Evolutionary conservation across 2,797 vertebrate species (phyloP).

Genomic region (Poecilia gillii): DNA sequence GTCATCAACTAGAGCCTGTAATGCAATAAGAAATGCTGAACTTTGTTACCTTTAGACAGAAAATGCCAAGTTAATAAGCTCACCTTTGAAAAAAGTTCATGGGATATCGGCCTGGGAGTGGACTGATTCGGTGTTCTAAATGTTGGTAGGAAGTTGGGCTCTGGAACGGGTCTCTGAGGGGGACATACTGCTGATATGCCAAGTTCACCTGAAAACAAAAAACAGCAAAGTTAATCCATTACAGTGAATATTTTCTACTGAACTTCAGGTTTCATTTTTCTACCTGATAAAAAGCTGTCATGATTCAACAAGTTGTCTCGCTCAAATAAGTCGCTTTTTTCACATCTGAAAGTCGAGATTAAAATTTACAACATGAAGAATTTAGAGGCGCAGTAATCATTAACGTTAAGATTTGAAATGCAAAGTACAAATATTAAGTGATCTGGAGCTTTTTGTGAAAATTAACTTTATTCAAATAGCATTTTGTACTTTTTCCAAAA

Average conservation of each 20-base stretch:
- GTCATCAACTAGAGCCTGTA: conserved; percentile 61
- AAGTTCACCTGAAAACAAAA: conserved; percentile 60
- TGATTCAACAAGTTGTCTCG: conserved; percentile 57
- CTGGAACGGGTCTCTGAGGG: conserved; percentile 8
- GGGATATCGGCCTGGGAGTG: conserved; percentile 42
- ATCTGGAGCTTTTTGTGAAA: neutral
- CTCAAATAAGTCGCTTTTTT: conserved; percentile 42
- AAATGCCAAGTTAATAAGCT: neutral
- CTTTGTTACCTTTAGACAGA: neutral
- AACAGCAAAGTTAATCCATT: neutral
- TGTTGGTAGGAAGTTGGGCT: conserved; percentile 38
- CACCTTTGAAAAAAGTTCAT: conserved; percentile 56
- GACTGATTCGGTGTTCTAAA: conserved; percentile 48
- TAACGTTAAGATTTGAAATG: neutral
- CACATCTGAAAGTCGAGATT: conserved; percentile 32
- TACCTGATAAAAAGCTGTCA: conserved; percentile 71
- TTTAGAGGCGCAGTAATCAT: neutral
- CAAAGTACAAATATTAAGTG: neutral
- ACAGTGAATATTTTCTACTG: neutral
- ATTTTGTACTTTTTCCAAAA: neutral
- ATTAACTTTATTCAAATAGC: neutral
- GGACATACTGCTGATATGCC: conserved; percentile 46
- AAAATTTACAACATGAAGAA: neutral
- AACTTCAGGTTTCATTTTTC: neutral
- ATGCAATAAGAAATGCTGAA: neutral